Base-by-base conservation (phyloP, 1,140 invertebrate species). In the Drosophila aff. region DNA sequence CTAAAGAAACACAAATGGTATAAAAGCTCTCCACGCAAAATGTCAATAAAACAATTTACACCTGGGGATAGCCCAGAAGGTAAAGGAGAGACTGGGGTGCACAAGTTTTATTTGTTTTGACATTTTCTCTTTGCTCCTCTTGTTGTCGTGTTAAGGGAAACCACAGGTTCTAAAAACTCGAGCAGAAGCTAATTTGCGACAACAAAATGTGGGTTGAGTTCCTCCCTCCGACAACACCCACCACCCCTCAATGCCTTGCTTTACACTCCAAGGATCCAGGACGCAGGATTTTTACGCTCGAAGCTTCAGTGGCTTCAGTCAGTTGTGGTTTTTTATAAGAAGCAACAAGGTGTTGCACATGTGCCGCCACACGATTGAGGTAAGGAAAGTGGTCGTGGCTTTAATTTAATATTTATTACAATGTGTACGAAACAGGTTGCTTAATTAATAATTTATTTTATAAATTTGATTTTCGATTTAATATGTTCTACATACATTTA, bases 321-420 rank as follows among this genome's bases (percentile, higher is more conserved):
- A 61, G 71, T 73, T 74, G 47, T 50, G 74, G 55, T 38, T 61
- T 61, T 66, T 47, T 72, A 79, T 52, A 72, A 77, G 68, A 58
- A 38, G 65, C 79, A 86, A 77, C 83, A 86, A 87, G 83, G 79
- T 87, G 79, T 66, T 46, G 16, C 64, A 60, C 62, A 67, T 71
- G 67, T 68, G 21, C 28, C 36, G 46, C 36, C 23, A 11, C 18
- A 59, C 36, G 18, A 23, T 18, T 15, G n/a, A 11, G 69, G 38
- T 11, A 18, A 61, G 0, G 6, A 18, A 7, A 36, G n/a, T 60
- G 16, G 13, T 3, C 2, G 13, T 16, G 5, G 2, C 2, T 9
- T 63, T 40, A 2, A 57, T 16, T 36, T 28, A 63, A 23, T 26
- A 50, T 16, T 43, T 15, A 8, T 28, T 28, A 28, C 6, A 5